These are phyloP conservation scores for Saccostrea glomerata DNA, from an alignment of 1,140 invertebrate genomes.

Conservation along the genomic window DNA sequence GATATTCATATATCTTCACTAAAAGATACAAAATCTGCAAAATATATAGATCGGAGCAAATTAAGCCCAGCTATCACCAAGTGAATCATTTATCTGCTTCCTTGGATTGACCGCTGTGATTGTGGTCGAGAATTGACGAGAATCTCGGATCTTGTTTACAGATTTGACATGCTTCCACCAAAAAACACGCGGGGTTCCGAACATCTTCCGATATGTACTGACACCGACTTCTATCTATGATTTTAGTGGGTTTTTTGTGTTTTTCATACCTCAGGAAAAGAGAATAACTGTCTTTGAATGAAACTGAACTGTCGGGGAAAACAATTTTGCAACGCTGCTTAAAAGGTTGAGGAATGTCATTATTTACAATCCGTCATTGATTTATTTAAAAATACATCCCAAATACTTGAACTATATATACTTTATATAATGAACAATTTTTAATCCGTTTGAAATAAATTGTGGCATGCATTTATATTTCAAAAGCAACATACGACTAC, in stretches of 20 bases:
- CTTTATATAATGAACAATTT: too few species aligned
- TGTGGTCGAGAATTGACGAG: slow-evolving; percentile 20
- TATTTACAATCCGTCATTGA: too few species aligned
- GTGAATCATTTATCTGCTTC: neutral
- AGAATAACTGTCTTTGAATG: neutral
- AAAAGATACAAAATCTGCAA: neutral
- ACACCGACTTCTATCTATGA: neutral
- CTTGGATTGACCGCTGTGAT: slow-evolving; percentile 16
- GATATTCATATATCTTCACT: neutral
- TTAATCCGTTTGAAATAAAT: too few species aligned
- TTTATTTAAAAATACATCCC: too few species aligned
- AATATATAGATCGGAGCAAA: neutral
- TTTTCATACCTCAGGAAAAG: neutral
- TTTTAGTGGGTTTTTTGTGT: neutral
- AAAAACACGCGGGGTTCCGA: neutral
- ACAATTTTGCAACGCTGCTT: neutral
- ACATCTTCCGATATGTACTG: neutral
- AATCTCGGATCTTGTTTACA: neutral
- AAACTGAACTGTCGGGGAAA: neutral
- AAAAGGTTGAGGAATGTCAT: too few species aligned
- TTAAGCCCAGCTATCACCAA: neutral
- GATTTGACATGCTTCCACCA: neutral
- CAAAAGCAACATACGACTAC: too few species aligned
- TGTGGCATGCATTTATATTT: too few species aligned
- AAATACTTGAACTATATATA: too few species aligned